Evolutionary conservation across 1,140 invertebrate genomes (phyloP), one percentile per base, ranked within the genome.

Genomic region (Drosophila bocki): DNA sequence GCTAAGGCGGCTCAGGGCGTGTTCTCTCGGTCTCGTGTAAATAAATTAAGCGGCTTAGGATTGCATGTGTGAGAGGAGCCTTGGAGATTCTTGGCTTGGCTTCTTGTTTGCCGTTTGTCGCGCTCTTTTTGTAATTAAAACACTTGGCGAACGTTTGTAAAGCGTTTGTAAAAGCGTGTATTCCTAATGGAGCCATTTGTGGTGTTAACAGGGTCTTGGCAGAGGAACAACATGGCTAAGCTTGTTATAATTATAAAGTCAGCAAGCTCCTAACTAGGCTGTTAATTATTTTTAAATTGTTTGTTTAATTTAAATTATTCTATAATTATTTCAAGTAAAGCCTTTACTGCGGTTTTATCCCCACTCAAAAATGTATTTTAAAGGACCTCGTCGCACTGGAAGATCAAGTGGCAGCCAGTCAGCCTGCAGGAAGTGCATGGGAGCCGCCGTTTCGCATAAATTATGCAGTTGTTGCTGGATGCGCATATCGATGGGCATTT

Each of bases 401-500:
- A 78, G 63, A 44, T 51, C 26, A 76, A 53, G 35, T 44, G 29
- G n/a, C 50, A 7, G 29, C 4, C 47, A n/a, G 47, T 7, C 47
- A 11, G 39, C 29, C 41, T 33, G 47, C 33, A 69, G 68, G 57
- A 67, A 57, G 58, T 51, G 57, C 75, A 29, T 41, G 68, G 60
- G 57, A 53, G 48, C 58, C 44, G 42, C 45, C 45, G 45, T 26
- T 61, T 39, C 53, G 79, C 80, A 81, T 88, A 84, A 90, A 78
- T 84, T 78, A 81, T 90, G 72, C 65, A 80, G 48, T 54, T 64
- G 37, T 41, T 61, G 77, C 51, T 65, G 67, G 67, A 60, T 53
- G 62, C 71, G 54, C 76, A 81, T 85, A 90, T 85, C 80, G 84
- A 84, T 88, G 81, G 77, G 77, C 64, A 90, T 84, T 80, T 86